Evolutionary conservation across 2,888 invertebrate genomes (phyloP).

Genomic region (Morpho deidamia): DNA sequence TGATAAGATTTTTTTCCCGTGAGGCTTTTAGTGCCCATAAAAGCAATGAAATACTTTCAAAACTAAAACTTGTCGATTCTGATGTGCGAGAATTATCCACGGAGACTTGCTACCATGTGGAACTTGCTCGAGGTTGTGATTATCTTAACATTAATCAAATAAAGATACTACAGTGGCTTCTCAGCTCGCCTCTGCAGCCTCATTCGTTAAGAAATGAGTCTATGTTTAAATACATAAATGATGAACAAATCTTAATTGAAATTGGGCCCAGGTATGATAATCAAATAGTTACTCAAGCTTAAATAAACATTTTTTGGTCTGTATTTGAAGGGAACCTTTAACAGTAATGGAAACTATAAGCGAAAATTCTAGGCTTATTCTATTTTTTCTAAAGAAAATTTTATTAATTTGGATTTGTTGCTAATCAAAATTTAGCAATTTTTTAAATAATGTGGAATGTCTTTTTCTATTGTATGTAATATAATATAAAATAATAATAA

Average conservation of each 20-base stretch:
- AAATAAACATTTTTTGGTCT: too few species aligned
- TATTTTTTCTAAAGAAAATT: too few species aligned
- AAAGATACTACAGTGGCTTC: slow-evolving; percentile 85
- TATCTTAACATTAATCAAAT: slow-evolving; percentile 79
- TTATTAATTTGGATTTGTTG: too few species aligned
- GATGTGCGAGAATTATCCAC: slow-evolving; percentile 78
- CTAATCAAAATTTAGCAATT: too few species aligned
- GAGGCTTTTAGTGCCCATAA: slow-evolving; percentile 80
- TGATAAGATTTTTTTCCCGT: slow-evolving; percentile 79
- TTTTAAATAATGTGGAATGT: too few species aligned
- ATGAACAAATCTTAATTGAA: slow-evolving; percentile 82
- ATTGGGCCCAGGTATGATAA: slow-evolving; percentile 92
- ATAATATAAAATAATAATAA: too few species aligned
- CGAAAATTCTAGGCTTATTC: too few species aligned
- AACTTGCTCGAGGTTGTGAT: slow-evolving; percentile 69
- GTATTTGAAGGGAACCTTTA: too few species aligned
- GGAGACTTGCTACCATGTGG: slow-evolving; percentile 91
- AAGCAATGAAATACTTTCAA: slow-evolving; percentile 75
- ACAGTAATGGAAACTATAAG: too few species aligned
- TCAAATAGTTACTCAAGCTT: neutral
- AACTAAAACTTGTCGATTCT: slow-evolving; percentile 66
- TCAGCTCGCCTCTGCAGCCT: slow-evolving; percentile 83
- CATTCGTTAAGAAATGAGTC: slow-evolving; percentile 76
- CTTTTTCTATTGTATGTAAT: too few species aligned
- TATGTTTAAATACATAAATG: slow-evolving; percentile 55